Base-by-base conservation (phyloP, 1,140 invertebrate genomes). In the Aphelinus atriplicis region DNA sequence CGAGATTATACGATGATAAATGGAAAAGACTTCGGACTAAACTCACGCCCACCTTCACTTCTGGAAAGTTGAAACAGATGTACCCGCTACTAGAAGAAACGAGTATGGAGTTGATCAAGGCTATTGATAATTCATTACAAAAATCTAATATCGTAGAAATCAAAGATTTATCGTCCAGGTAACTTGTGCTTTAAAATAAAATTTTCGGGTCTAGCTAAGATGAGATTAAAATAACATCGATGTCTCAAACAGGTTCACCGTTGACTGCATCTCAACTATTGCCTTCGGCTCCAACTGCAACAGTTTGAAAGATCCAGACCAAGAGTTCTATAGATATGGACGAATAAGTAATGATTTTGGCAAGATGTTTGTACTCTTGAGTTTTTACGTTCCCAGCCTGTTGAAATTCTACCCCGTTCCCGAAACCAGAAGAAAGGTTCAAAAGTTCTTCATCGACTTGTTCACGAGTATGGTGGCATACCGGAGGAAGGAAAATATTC, bases 221-320 rank as follows among this genome's bases (percentile, higher is more conserved):
- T 64, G 2, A 50, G 3, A n/a, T 1, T 9, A 64, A 48, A 50
- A 64, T 50, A 48, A 48, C 46, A 64, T 26, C 3, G 50, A n/a
- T 50, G 7, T 2, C 62, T 48, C 26, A 58, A 61, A 26, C 2
- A 83, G 86, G 42, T 92, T 88, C 74, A 89, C 89, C 1, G 90
- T 90, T 65, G 91, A 92, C 78, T 86, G 90, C 1, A 91, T 92
- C 47, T 89, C 88, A 7, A 86, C 86, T 9, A 89, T 88, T 71
- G 89, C 87, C 9, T 92, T 92, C 79, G 91, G 91, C 10, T 81
- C 91, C 7, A 83, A 90, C 1, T 86, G 87, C 42, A 88, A 92
- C 65, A 88, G 89, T 45, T 78, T 91, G 2, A 81, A 85, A 3
- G 86, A 92, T 50, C 83, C 57, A 5, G 10, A 51, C 1, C 5